phyloP scores from a whole-genome alignment of 2,888 invertebrate genomes.

The Crematogaster levior region DNA sequence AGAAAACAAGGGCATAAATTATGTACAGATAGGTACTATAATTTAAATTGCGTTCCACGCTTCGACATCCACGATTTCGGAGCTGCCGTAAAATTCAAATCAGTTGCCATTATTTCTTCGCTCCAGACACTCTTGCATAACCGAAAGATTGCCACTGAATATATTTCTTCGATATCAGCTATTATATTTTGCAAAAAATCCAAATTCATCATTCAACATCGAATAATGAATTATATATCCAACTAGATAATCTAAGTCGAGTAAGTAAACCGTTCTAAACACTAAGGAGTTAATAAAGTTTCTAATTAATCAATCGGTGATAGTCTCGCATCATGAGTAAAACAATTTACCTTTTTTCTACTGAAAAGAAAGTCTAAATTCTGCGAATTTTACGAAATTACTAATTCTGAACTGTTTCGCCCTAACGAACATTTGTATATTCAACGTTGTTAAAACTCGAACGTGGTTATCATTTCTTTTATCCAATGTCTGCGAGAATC shows the following conservation, averaged over 20 bases:
- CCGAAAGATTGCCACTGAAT: constrained; percentile 47
- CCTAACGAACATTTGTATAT: not conserved
- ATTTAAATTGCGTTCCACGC: constrained; percentile 81
- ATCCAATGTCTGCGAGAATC: not conserved
- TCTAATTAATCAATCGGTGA: not conserved
- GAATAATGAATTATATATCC: not conserved
- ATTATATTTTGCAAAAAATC: constrained; percentile 13
- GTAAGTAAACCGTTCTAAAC: not conserved
- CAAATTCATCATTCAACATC: too few species aligned
- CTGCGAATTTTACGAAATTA: not conserved
- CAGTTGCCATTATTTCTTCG: constrained; percentile 73
- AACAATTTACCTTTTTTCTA: not conserved
- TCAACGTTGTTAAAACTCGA: not conserved
- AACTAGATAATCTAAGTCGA: not conserved
- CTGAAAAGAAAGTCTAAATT: not conserved
- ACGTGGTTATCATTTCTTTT: not conserved
- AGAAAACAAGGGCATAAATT: constrained; percentile 85
- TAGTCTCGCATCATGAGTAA: not conserved
- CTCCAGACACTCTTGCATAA: constrained; percentile 35
- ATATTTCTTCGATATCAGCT: not conserved
- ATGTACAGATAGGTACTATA: constrained; percentile 83
- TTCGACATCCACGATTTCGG: constrained; percentile 76
- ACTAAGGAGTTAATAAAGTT: not conserved
- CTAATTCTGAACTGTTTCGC: not conserved
- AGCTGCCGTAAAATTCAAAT: constrained; percentile 83